Percentiles rank a stretch among this genome's conserved stretches.
These are phyloP conservation scores for Chalcis sispes DNA, from an alignment of 2,888 invertebrate species.

Conservation along the genomic window DNA sequence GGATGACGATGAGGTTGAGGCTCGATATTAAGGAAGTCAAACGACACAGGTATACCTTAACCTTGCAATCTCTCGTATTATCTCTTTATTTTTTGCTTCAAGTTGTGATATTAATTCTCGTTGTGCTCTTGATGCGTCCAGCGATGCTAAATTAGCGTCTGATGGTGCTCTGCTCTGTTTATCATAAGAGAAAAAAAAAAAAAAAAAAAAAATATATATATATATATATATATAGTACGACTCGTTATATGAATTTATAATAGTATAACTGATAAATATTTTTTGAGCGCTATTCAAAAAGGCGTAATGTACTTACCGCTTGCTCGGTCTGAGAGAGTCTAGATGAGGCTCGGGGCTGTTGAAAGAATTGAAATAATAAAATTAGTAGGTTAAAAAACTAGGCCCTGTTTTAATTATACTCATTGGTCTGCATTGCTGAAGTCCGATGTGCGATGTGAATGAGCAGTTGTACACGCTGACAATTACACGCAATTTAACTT, in stretches of 20 bases:
- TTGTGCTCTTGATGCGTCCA: conserved; percentile 93
- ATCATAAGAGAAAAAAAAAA: background rate
- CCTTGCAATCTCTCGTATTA: conserved; percentile 95
- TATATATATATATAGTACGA: too few relatives aligned
- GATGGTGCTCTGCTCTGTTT: conserved; percentile 83
- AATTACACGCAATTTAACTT: too few relatives aligned
- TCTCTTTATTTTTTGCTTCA: conserved; percentile 96
- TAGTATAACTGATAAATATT: background rate
- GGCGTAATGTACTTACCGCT: conserved; percentile 67
- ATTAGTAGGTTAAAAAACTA: conserved; percentile 37
- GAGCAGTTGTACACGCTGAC: background rate
- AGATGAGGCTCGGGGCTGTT: conserved; percentile 71
- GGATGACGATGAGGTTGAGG: conserved; percentile 73
- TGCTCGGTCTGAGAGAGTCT: conserved; percentile 73
- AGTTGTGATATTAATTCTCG: conserved; percentile 94
- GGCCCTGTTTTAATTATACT: conserved; percentile 53
- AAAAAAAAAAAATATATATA: background rate
- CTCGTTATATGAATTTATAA: background rate
- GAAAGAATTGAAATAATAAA: conserved; percentile 29
- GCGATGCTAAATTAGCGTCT: conserved; percentile 83
- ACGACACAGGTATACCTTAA: conserved; percentile 81
- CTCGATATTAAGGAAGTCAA: conserved; percentile 73
- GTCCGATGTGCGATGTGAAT: background rate
- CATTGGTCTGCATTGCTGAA: background rate
- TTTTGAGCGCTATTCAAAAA: background rate